A percentile compares a stretch with the other conserved stretches of the same genome.
Conservation (phyloP, 2,113 vertebrate species). For the Antigone vipio region DNA sequence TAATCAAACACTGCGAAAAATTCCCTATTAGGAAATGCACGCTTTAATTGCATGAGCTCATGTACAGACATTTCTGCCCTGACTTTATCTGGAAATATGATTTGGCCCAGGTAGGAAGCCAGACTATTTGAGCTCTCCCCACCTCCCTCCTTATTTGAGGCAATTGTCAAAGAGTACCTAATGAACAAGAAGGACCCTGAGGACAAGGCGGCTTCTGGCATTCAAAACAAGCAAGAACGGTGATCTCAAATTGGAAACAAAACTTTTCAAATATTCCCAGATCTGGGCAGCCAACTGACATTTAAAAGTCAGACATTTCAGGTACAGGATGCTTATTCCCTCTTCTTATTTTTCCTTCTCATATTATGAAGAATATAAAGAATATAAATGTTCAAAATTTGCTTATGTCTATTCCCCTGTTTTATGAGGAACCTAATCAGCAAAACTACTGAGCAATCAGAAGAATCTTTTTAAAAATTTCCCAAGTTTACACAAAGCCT, state of each 20-base stretch:
- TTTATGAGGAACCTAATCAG: not conserved
- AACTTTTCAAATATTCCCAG: not conserved
- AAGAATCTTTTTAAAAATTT: not conserved
- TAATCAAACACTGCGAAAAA: not conserved
- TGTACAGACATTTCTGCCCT: not conserved
- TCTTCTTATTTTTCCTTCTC: not conserved
- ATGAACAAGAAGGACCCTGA: not conserved
- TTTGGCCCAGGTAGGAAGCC: not conserved
- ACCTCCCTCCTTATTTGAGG: not conserved
- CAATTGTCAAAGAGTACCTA: not conserved
- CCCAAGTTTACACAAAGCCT: not conserved
- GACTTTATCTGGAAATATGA: not conserved
- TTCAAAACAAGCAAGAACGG: not conserved
- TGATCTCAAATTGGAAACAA: not conserved
- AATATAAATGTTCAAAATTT: not conserved
- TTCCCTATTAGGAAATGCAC: not conserved
- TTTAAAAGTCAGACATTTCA: not conserved
- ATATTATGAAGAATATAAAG: not conserved
- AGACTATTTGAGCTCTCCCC: not conserved
- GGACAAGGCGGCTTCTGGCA: not conserved
- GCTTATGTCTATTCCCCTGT: not conserved
- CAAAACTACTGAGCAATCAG: not conserved
- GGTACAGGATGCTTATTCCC: not conserved
- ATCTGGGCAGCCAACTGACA: not conserved
- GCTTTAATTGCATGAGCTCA: not conserved